Evolutionary conservation across 2,888 invertebrate species (phyloP).

Genomic region (Metalampra italica): DNA sequence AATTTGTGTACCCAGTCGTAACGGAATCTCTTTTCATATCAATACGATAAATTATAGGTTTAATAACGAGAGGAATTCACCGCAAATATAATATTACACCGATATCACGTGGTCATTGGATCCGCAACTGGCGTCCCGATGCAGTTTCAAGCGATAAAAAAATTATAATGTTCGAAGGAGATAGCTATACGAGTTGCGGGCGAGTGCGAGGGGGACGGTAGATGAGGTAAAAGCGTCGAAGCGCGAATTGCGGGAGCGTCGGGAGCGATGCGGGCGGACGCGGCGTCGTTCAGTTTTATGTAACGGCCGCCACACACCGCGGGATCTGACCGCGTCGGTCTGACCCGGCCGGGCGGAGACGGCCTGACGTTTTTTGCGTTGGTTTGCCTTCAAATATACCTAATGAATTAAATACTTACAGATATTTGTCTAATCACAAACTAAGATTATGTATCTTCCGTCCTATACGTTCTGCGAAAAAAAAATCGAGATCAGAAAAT

Average conservation of each 20-base stretch:
- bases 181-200: conserved; percentile 1
- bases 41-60: too few species aligned
- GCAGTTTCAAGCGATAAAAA: conserved; percentile 17
- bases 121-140: conserved; percentile 3
- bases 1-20: too few species aligned
- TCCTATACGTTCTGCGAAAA: too few species aligned
- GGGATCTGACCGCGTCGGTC: too few species aligned
- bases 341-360: too few species aligned
- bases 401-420: too few species aligned
- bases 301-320: not conserved
- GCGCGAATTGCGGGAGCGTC: conserved; percentile 1
- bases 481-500: too few species aligned
- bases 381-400: too few species aligned
- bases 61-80: not conserved
- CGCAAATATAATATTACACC: not conserved
- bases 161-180: conserved; percentile 19
- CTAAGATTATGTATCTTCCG: too few species aligned
- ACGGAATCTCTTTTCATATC: too few species aligned
- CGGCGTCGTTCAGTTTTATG: conserved; percentile 1
- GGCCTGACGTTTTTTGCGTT: too few species aligned
- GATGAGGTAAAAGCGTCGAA: not conserved
- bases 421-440: too few species aligned
- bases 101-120: not conserved
- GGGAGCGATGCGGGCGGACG: conserved; percentile 5
- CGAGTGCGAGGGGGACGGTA: not conserved